Evolutionary conservation across 2,797 vertebrate genomes (phyloP).

Genomic region (Galago senegalensis): DNA sequence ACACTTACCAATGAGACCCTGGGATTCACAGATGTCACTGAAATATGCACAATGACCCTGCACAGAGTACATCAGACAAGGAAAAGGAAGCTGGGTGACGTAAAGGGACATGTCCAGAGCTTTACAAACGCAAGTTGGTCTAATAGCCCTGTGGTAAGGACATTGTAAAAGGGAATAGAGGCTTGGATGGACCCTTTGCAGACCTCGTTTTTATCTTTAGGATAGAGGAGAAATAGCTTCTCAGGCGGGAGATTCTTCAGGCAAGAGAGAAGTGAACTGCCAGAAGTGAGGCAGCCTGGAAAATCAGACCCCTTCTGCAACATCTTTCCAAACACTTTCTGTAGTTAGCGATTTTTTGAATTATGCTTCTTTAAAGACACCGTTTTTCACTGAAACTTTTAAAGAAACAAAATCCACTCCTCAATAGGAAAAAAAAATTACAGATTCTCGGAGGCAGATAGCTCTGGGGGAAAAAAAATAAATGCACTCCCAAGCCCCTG

Average conservation of each 20-base stretch:
- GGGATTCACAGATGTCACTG: background rate
- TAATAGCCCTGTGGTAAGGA: background rate
- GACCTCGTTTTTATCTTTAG: background rate
- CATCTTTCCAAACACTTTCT: background rate
- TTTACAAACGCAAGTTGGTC: background rate
- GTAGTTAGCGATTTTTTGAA: background rate
- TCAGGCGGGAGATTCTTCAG: background rate
- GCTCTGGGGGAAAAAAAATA: background rate
- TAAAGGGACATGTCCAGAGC: background rate
- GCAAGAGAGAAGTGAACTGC: background rate
- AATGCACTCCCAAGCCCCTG: background rate
- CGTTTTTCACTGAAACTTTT: constrained; percentile 3
- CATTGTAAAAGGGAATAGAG: background rate
- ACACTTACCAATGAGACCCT: background rate
- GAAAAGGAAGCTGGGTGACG: accelerated
- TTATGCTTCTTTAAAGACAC: background rate
- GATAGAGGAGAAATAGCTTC: background rate
- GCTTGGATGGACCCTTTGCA: background rate
- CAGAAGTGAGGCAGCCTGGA: background rate
- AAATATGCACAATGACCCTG: background rate
- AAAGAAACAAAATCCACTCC: background rate
- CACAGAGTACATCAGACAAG: background rate
- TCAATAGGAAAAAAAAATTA: background rate
- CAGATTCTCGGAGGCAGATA: background rate
- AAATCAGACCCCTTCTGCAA: background rate